A percentile compares a stretch with the other conserved stretches of the same genome.
These are phyloP conservation scores for Adelosebastes latens DNA, from an alignment of 2,797 vertebrate genomes.

Conservation along the genomic window DNA sequence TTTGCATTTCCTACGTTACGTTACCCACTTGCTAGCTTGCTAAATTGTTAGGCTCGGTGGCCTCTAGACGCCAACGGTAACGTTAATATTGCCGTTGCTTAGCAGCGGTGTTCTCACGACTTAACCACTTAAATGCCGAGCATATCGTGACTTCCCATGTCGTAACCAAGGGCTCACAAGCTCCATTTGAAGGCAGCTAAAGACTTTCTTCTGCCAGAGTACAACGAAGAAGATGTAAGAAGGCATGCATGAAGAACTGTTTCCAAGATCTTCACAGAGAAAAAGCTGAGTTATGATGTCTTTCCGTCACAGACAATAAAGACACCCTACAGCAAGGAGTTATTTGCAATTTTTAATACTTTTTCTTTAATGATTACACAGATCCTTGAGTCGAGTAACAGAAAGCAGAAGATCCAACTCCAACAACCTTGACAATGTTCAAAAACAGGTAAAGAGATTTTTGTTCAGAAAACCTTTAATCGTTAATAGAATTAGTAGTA, in stretches of 20 bases:
- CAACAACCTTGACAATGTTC: constrained; percentile 80
- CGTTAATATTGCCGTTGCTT: no score
- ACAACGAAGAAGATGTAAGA: neutral
- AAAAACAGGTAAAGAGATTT: constrained; percentile 82
- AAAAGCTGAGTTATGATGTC: neutral
- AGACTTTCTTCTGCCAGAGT: neutral
- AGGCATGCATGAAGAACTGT: no score
- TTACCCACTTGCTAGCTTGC: no score
- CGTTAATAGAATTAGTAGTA: constrained; percentile 93
- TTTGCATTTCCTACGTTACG: no score
- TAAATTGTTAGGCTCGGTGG: no score
- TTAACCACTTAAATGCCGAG: no score
- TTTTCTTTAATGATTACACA: constrained; percentile 80
- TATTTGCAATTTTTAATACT: constrained; percentile 78
- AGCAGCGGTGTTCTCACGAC: no score
- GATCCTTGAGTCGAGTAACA: constrained; percentile 79
- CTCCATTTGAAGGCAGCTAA: neutral
- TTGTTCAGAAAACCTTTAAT: constrained; percentile 96
- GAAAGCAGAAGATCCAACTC: constrained; percentile 75
- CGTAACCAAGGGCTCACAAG: no score
- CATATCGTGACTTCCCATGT: no score
- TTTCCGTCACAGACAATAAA: constrained; percentile 44
- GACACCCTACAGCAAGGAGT: constrained; percentile 34
- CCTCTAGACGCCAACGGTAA: no score
- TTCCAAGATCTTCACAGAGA: neutral